Conservation (phyloP, 2,113 vertebrate species). For the Sardina pilchardus region DNA sequence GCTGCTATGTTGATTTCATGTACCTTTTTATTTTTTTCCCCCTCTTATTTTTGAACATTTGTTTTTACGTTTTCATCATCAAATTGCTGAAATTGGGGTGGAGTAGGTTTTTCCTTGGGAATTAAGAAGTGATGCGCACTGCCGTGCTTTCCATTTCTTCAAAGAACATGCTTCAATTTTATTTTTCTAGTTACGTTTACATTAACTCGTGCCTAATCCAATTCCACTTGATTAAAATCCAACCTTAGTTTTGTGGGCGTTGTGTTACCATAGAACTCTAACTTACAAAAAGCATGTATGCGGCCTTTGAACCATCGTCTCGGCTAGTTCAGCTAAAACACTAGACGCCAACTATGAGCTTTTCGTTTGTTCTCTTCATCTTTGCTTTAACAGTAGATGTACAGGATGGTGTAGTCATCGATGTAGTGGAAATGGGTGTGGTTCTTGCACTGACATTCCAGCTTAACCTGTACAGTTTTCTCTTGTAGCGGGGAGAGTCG, state of each 20-base stretch:
- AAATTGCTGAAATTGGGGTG: slow-evolving; percentile 25
- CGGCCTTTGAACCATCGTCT: slow-evolving; percentile 59
- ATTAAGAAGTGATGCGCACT: slow-evolving; percentile 31
- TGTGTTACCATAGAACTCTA: slow-evolving; percentile 55
- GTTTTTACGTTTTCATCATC: slow-evolving; percentile 33
- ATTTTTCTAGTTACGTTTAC: slow-evolving; percentile 62
- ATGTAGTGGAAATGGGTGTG: slow-evolving; percentile 20
- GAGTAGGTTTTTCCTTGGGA: slow-evolving; percentile 8
- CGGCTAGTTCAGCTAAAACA: slow-evolving; percentile 59
- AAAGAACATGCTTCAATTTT: slow-evolving; percentile 24
- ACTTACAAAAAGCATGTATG: slow-evolving; percentile 54
- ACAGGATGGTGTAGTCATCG: not conserved
- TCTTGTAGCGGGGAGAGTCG: not conserved
- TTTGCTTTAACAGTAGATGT: not conserved
- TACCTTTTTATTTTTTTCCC: slow-evolving; percentile 20
- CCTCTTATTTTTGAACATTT: slow-evolving; percentile 9
- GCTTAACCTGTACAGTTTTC: slow-evolving; percentile 32
- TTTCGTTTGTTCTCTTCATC: not conserved
- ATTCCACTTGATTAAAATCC: slow-evolving; percentile 61
- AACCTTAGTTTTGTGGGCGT: slow-evolving; percentile 35
- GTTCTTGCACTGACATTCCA: slow-evolving; percentile 40
- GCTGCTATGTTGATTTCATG: slow-evolving; percentile 36
- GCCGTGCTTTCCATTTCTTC: slow-evolving; percentile 55
- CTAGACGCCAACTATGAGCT: slow-evolving; percentile 37
- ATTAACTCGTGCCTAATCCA: slow-evolving; percentile 77